These are phyloP conservation scores for Hystrix brachyura DNA, from an alignment of 2,113 vertebrate species.

Conservation along the genomic window DNA sequence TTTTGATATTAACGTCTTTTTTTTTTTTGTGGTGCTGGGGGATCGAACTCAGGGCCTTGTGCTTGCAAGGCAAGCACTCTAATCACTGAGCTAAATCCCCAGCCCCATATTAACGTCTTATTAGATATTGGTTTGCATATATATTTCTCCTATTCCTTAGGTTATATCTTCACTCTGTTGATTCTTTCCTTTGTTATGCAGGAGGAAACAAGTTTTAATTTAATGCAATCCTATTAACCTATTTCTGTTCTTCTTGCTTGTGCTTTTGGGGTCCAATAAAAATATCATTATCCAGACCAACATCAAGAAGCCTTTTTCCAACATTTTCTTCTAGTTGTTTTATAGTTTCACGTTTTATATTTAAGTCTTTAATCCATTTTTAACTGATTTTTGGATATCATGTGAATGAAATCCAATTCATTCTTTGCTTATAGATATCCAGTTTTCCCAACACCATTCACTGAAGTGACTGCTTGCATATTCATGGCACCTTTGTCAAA, in stretches of 20 bases:
- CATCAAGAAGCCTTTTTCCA: not conserved
- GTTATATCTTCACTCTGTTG: not conserved
- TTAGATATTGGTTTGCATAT: not conserved
- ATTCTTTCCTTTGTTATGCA: not conserved
- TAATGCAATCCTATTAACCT: not conserved
- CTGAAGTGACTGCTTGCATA: not conserved
- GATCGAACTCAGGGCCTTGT: too few relatives aligned
- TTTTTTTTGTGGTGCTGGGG: too few relatives aligned
- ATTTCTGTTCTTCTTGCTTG: not conserved
- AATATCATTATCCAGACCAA: not conserved
- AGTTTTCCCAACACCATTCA: not conserved
- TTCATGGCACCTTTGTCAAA: not conserved
- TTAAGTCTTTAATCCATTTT: constrained; percentile 4
- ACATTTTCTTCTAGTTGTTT: not conserved
- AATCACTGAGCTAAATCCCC: too few relatives aligned
- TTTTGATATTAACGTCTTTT: not conserved
- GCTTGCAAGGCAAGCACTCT: too few relatives aligned
- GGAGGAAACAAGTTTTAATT: not conserved
- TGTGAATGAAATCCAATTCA: not conserved
- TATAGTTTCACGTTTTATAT: not conserved
- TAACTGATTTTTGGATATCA: not conserved
- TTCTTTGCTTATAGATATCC: not conserved
- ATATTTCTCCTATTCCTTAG: not conserved
- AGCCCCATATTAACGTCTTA: not conserved
- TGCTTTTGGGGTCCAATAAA: not conserved